Base-by-base conservation (phyloP, 2,888 invertebrate species). In the Acrobasis suavella region DNA sequence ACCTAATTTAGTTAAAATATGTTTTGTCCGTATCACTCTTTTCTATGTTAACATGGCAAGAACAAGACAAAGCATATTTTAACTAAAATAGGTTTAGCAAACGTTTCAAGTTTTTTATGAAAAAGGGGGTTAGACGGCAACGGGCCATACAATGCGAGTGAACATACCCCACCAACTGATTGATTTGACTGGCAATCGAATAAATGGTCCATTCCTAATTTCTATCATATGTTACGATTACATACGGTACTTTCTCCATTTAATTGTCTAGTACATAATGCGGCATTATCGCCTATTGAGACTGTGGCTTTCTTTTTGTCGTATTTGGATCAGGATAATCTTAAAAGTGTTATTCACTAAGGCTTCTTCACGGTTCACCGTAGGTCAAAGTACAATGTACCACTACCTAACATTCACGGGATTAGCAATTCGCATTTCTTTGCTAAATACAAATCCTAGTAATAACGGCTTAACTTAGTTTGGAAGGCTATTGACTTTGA, bases 141-240 rank as follows among this genome's bases (percentile, higher is more conserved):
- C 32, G 32, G 32, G 32, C 7, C 32, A 7, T 32, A 32, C 32
- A 46, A 46, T 46, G 10, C n/a, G 46, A 46, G 46, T 46, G 46
- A 46, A n/a, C n/a, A 14, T 14, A 46, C 46, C 42, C 14, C 37
- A 60, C 17, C 2, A 60, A 51, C 38, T 14, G n/a, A 38, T 39
- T 52, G 38, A 51, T 51, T 17, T 39, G 39, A 39, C 39, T 39
- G 38, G 15, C 55, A 16, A 38, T 16, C 51, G 38, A 60, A 52
- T n/a, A 22, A 17, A 60, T 60, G 17, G 52, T 42, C 32, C 54
- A 37, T 54, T 54, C 49, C 61, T 61, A 61, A 61, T 61, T 52
- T 61, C 46, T 46, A 54, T 54, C 54, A 61, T 51, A 52, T 42
- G 22, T 54, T 60, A 60, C 22, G 7, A 39, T 39, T 39, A 16